Evolutionary conservation across 2,888 invertebrate species (phyloP).

Genomic region (Hyles lineata): DNA sequence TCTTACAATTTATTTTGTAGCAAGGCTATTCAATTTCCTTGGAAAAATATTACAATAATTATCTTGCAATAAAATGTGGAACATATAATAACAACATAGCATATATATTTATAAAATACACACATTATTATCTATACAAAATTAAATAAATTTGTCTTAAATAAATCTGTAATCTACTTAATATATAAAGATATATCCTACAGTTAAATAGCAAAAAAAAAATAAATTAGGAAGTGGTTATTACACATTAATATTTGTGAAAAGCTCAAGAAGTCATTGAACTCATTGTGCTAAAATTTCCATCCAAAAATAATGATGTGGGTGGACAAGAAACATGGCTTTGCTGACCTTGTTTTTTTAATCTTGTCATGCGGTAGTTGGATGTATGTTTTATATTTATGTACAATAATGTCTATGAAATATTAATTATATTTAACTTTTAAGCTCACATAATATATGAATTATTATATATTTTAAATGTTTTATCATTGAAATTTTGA

Average conservation of each 20-base stretch:
- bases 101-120: background rate
- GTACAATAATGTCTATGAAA: background rate
- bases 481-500: too few relatives aligned
- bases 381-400: background rate
- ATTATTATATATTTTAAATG: too few relatives aligned
- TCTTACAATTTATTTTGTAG: background rate
- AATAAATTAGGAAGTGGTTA: too few relatives aligned
- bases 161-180: background rate
- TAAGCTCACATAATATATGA: too few relatives aligned
- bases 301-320: background rate
- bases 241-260: background rate
- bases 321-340: background rate
- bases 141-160: background rate
- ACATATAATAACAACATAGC: background rate
- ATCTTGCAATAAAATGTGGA: too few relatives aligned
- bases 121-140: background rate
- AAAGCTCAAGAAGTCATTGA: background rate
- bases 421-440: background rate
- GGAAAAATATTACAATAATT: too few relatives aligned
- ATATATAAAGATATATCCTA: too few relatives aligned
- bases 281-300: background rate
- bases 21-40: background rate
- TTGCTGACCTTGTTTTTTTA: background rate
- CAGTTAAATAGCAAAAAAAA: too few relatives aligned
- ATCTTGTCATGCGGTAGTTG: background rate